Percentiles rank a stretch among this genome's conserved stretches.
Evolutionary conservation across 2,888 invertebrate species (phyloP).

Genomic region (Ernsta delagoae): DNA sequence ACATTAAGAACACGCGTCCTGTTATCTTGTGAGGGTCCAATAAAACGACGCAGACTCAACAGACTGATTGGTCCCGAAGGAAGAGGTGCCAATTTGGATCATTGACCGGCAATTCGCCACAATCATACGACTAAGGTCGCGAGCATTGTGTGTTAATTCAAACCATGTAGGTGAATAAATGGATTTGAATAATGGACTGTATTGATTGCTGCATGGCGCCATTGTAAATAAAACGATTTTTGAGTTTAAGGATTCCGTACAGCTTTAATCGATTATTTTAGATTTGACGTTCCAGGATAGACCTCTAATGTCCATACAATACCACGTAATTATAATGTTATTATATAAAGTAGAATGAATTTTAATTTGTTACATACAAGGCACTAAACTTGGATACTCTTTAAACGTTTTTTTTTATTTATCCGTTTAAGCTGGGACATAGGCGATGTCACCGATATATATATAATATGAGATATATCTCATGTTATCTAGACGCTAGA

Average conservation of each 20-base stretch:
- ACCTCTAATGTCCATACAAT: no score
- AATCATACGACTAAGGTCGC: conserved; percentile 22
- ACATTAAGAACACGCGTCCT: neutral
- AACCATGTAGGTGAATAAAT: conserved; percentile 24
- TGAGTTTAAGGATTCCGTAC: no score
- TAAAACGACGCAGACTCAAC: conserved; percentile 47
- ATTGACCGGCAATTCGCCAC: conserved; percentile 26
- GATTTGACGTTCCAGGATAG: no score
- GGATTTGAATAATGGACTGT: conserved; percentile 29
- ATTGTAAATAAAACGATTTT: neutral
- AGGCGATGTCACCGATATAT: neutral
- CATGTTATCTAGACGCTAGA: neutral
- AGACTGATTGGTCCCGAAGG: conserved; percentile 58
- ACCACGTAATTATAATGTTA: no score
- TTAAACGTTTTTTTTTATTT: no score
- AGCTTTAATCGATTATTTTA: no score
- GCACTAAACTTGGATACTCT: no score
- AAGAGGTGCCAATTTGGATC: conserved; percentile 38
- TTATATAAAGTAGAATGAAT: no score
- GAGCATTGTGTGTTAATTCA: conserved; percentile 29
- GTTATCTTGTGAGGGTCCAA: conserved; percentile 1
- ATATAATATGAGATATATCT: no score
- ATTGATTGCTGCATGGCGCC: conserved; percentile 8
- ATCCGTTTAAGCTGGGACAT: neutral
- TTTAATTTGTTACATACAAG: no score